Evolutionary conservation across 1,140 invertebrate species (phyloP).

Genomic region (Teleopsis dalmanni): DNA sequence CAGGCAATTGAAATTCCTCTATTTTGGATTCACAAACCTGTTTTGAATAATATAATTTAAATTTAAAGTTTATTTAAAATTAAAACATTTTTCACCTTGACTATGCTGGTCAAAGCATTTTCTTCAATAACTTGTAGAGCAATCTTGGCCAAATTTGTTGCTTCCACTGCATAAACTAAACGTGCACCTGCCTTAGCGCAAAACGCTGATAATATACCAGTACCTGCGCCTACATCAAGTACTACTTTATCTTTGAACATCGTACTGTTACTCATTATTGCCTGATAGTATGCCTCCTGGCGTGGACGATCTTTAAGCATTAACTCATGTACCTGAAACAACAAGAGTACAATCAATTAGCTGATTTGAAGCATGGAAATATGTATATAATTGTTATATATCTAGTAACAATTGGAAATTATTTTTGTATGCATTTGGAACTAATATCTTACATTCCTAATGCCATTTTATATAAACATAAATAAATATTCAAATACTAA

Average conservation of each 20-base stretch:
- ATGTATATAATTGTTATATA: too few relatives aligned
- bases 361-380: background rate
- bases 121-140: constrained; percentile 80
- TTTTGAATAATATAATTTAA: background rate
- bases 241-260: constrained; percentile 68
- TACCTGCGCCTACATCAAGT: constrained; percentile 95
- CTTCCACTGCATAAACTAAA: constrained; percentile 89
- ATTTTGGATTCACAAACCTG: constrained; percentile 60
- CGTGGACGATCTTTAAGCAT: constrained; percentile 75
- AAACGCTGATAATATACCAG: constrained; percentile 93
- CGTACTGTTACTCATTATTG: constrained; percentile 65
- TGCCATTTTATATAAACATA: too few relatives aligned
- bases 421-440: too few relatives aligned
- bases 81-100: constrained; percentile 51
- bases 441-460: too few relatives aligned
- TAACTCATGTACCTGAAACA: constrained; percentile 63
- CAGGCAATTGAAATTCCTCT: constrained; percentile 65
- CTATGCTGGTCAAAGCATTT: constrained; percentile 50
- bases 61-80: background rate
- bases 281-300: constrained; percentile 73
- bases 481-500: too few relatives aligned
- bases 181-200: constrained; percentile 86
- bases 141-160: constrained; percentile 80
- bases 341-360: background rate
- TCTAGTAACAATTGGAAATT: too few relatives aligned